A percentile compares a stretch with the other conserved stretches of the same genome.
Evolutionary conservation across 2,113 vertebrate genomes (phyloP).

Genomic region (Empidonax traillii): DNA sequence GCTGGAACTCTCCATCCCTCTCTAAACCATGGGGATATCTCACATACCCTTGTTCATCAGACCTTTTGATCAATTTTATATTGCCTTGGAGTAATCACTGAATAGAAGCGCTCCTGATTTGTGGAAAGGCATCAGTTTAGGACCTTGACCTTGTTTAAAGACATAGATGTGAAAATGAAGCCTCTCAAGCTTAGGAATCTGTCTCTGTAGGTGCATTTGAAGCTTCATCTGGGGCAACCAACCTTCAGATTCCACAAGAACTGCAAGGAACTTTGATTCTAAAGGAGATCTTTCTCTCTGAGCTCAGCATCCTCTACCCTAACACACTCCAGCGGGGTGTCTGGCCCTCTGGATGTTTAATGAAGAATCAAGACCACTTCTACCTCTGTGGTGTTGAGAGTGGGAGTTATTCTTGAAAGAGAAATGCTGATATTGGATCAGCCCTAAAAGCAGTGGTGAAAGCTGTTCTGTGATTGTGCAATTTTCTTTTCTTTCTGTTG

Average conservation of each 20-base stretch:
- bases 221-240: background rate
- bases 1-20: background rate
- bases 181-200: background rate
- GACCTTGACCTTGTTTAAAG: background rate
- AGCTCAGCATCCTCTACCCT: background rate
- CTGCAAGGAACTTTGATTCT: background rate
- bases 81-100: background rate
- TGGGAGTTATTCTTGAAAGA: conserved; percentile 54
- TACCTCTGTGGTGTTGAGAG: background rate
- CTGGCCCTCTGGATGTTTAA: conserved; percentile 2
- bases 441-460: background rate
- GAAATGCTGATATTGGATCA: conserved; percentile 43
- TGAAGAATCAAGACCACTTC: background rate
- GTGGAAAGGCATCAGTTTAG: background rate
- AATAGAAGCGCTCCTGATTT: background rate
- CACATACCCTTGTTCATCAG: background rate
- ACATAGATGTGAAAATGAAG: background rate
- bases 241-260: background rate
- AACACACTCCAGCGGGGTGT: background rate
- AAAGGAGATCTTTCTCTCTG: background rate
- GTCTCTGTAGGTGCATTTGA: background rate
- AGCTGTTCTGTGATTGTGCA: background rate
- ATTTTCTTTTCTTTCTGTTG: conserved; percentile 28
- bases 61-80: background rate
- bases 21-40: background rate